phyloP scores from a whole-genome alignment of 2,888 invertebrate species.

The Anoncus sp. region DNA sequence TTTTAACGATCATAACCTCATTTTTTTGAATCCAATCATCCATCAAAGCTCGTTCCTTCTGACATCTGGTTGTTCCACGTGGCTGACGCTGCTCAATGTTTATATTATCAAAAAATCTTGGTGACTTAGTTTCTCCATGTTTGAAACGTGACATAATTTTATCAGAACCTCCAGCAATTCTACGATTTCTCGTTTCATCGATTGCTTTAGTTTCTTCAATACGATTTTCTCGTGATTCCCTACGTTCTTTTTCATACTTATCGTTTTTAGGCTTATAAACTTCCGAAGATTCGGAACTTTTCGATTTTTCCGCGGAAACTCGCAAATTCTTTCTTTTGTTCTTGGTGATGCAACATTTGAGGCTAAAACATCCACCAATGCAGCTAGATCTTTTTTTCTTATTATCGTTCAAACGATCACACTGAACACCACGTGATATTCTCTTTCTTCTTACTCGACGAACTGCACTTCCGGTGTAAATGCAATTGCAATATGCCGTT shows the following conservation, averaged over 20 bases:
- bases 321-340: constrained; percentile 17
- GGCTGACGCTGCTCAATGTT: constrained; percentile 16
- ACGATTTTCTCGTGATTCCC: neutral
- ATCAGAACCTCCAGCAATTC: constrained; percentile 39
- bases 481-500: constrained; percentile 50
- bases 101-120: neutral
- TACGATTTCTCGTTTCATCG: constrained; percentile 1
- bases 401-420: constrained; percentile 31
- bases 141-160: neutral
- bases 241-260: constrained; percentile 1
- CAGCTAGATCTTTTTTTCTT: constrained; percentile 34
- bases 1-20: constrained; percentile 50
- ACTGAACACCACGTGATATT: constrained; percentile 71
- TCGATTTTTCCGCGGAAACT: constrained; percentile 29
- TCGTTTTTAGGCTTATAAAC: constrained; percentile 10
- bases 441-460: constrained; percentile 60
- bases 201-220: neutral
- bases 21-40: constrained; percentile 26
- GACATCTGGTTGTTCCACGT: neutral
- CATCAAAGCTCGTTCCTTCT: neutral
- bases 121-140: neutral
- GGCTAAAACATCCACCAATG: constrained; percentile 60
- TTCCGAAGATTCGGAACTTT: constrained; percentile 35
- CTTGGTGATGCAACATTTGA: constrained; percentile 29
- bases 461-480: constrained; percentile 14